A percentile compares a stretch with the other conserved stretches of the same genome.
Conservation (phyloP, 2,797 vertebrate genomes). For the Clarias fuscus region DNA sequence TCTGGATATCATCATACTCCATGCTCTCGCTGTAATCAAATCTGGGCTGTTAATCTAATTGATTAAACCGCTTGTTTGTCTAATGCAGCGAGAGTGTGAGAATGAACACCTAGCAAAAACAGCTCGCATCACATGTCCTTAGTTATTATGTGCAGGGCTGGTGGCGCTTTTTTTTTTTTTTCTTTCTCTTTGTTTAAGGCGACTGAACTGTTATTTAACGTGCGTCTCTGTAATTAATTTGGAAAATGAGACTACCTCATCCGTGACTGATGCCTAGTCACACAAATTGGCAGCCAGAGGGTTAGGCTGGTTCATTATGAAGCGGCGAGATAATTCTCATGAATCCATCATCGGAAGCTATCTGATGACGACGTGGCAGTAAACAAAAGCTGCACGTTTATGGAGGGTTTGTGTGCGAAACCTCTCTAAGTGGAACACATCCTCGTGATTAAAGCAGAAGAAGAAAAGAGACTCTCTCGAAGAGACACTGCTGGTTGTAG, state of each 20-base stretch:
- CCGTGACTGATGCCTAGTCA: slow-evolving; percentile 43
- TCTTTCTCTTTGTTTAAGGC: slow-evolving; percentile 23
- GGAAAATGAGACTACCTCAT: slow-evolving; percentile 46
- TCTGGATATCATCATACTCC: background rate
- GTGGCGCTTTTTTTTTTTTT: background rate
- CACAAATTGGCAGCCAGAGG: slow-evolving; percentile 36
- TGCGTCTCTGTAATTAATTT: slow-evolving; percentile 48
- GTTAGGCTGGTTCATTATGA: slow-evolving; percentile 44
- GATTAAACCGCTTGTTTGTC: slow-evolving; percentile 13
- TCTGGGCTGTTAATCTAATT: slow-evolving; percentile 14
- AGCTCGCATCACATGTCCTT: background rate
- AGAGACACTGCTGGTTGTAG: background rate
- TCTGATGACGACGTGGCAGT: slow-evolving; percentile 50
- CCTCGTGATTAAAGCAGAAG: too few species aligned
- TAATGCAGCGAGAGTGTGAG: slow-evolving; percentile 2
- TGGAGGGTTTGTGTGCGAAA: background rate
- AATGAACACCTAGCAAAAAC: background rate
- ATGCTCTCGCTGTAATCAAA: slow-evolving; percentile 14
- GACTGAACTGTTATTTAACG: slow-evolving; percentile 46
- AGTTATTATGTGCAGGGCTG: background rate
- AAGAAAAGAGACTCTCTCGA: background rate
- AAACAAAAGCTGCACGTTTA: slow-evolving; percentile 42
- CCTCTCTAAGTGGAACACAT: background rate
- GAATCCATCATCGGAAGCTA: slow-evolving; percentile 51
- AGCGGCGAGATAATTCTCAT: slow-evolving; percentile 50